These are phyloP conservation scores for Lasioglossum calceatum DNA, from an alignment of 2,888 invertebrate species.

Conservation along the genomic window DNA sequence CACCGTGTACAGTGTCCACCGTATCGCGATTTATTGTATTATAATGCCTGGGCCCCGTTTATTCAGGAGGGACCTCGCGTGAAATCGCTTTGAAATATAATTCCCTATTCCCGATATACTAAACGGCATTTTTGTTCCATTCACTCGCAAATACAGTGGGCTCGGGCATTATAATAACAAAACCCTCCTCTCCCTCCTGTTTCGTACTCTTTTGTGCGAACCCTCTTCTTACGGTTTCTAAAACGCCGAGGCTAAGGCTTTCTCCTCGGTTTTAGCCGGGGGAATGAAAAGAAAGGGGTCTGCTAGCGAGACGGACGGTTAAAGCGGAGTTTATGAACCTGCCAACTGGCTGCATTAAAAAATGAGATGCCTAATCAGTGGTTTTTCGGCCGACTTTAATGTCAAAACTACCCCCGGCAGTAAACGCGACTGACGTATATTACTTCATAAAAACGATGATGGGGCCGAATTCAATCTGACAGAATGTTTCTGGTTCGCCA, in stretches of 20 bases:
- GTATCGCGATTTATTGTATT: slow-evolving; percentile 28
- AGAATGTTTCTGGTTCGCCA: background rate
- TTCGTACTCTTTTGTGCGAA: slow-evolving; percentile 42
- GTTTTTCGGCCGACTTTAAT: background rate
- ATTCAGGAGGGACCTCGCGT: background rate
- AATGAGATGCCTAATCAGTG: slow-evolving; percentile 3
- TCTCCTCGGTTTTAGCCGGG: slow-evolving; percentile 34
- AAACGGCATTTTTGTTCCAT: background rate
- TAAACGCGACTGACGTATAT: background rate
- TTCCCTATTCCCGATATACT: background rate
- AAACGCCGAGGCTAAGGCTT: slow-evolving; percentile 6
- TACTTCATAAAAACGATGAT: background rate
- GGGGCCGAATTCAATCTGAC: background rate
- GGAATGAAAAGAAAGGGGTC: slow-evolving; percentile 38
- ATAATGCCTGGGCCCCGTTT: slow-evolving; percentile 13
- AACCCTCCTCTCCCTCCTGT: slow-evolving; percentile 19
- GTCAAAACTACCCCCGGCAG: background rate
- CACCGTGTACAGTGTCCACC: slow-evolving; percentile 29
- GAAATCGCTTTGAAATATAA: background rate
- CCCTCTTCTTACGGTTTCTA: slow-evolving; percentile 18
- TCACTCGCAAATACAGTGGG: slow-evolving; percentile 17
- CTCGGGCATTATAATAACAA: slow-evolving; percentile 48
- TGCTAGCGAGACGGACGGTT: slow-evolving; percentile 41
- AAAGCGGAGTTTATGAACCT: slow-evolving; percentile 53
- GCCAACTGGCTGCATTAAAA: slow-evolving; percentile 47